Evolutionary conservation across 2,888 invertebrate genomes (phyloP).

Genomic region (Odontomyia ornata): DNA sequence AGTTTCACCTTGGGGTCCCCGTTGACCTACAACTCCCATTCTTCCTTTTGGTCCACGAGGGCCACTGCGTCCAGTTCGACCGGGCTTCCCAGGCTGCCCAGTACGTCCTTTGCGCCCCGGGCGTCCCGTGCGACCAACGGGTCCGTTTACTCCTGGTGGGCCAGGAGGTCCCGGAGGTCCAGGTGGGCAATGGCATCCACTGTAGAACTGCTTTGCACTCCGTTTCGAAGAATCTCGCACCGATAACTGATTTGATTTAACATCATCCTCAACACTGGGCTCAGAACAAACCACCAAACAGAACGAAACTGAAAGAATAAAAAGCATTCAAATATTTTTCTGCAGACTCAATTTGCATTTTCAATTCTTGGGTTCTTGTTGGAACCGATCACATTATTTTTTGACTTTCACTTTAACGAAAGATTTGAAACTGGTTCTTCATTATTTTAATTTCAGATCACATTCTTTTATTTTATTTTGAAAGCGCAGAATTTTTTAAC

Average conservation of each 20-base stretch:
- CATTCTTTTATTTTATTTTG: not conserved
- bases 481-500: not conserved
- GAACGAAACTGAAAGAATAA: not conserved
- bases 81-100: constrained; percentile 14
- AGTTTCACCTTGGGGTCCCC: not conserved
- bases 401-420: not conserved
- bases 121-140: not conserved
- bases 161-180: constrained; percentile 31
- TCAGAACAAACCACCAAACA: not conserved
- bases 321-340: too few relatives aligned
- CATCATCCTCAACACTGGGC: not conserved
- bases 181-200: constrained; percentile 13
- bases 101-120: constrained; percentile 1
- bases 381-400: not conserved
- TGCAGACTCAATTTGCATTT: too few relatives aligned
- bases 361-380: too few relatives aligned
- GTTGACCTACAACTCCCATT: not conserved
- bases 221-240: not conserved
- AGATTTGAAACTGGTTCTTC: constrained; percentile 2
- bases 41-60: not conserved
- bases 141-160: not conserved
- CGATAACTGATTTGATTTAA: not conserved
- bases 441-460: not conserved
- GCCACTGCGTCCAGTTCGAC: not conserved
- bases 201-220: not conserved